Conservation (phyloP, 2,113 vertebrate genomes). For the Papio anubis region DNA sequence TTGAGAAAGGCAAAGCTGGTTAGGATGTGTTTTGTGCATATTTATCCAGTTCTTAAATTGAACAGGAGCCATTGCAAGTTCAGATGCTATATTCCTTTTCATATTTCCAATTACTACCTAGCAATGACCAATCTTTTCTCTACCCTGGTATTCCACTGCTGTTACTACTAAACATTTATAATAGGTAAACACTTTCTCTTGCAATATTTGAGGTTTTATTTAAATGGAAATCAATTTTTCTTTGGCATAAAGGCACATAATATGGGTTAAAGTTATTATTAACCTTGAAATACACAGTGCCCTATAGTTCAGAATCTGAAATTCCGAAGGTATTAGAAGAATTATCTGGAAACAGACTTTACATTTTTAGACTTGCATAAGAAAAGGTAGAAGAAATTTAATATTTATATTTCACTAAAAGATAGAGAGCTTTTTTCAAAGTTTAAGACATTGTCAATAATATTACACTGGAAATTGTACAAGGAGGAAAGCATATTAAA, state of each 20-base stretch:
- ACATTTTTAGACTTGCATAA: neutral
- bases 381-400: neutral
- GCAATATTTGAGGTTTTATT: neutral
- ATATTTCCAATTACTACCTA: neutral
- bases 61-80: neutral
- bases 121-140: neutral
- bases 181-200: neutral
- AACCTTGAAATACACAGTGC: neutral
- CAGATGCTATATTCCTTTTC: neutral
- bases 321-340: neutral
- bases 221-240: constrained; percentile 31
- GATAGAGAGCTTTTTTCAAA: neutral
- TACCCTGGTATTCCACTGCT: neutral
- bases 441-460: neutral
- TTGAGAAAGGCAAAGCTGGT: neutral
- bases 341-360: neutral
- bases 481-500: neutral
- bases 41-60: neutral
- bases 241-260: neutral
- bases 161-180: neutral
- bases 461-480: neutral
- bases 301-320: constrained; percentile 15
- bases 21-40: neutral
- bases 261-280: neutral
- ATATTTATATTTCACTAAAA: constrained; percentile 19